These are phyloP conservation scores for Lypha dubia DNA, from an alignment of 2,888 invertebrate species.

Conservation along the genomic window DNA sequence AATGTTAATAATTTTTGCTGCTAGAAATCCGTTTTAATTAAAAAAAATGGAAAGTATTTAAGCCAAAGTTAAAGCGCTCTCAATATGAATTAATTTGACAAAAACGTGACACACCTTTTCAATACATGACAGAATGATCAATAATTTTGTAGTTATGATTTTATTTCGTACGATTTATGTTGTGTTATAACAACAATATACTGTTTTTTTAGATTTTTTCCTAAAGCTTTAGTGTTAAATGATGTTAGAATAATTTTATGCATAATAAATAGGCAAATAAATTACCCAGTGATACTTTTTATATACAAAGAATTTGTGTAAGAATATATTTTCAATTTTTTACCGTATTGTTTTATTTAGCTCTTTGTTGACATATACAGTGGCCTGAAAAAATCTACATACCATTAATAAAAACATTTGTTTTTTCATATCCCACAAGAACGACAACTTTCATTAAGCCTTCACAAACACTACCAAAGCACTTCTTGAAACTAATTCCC, in stretches of 20 bases:
- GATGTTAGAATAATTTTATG: background rate
- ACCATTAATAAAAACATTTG: too few relatives aligned
- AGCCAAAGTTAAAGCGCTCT: conserved; percentile 7
- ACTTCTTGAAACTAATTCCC: too few relatives aligned
- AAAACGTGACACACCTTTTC: conserved; percentile 57
- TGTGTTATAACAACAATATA: background rate
- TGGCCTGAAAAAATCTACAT: too few relatives aligned
- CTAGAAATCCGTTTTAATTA: conserved; percentile 58
- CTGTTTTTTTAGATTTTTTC: background rate
- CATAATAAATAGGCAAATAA: background rate
- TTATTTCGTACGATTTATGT: background rate
- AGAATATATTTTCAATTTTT: too few relatives aligned
- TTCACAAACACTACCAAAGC: too few relatives aligned
- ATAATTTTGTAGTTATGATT: conserved; percentile 20
- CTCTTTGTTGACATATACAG: background rate
- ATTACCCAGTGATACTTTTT: background rate
- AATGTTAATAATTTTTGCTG: conserved; percentile 41
- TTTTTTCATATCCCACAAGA: too few relatives aligned
- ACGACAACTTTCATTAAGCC: too few relatives aligned
- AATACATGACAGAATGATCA: conserved; percentile 41
- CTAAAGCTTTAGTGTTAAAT: background rate
- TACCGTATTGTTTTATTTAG: background rate
- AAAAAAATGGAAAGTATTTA: conserved; percentile 56
- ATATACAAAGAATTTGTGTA: too few relatives aligned
- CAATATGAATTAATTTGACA: conserved; percentile 37